Evolutionary conservation across 1,140 invertebrate genomes (phyloP).

Genomic region (Calliopsis andreniformis): DNA sequence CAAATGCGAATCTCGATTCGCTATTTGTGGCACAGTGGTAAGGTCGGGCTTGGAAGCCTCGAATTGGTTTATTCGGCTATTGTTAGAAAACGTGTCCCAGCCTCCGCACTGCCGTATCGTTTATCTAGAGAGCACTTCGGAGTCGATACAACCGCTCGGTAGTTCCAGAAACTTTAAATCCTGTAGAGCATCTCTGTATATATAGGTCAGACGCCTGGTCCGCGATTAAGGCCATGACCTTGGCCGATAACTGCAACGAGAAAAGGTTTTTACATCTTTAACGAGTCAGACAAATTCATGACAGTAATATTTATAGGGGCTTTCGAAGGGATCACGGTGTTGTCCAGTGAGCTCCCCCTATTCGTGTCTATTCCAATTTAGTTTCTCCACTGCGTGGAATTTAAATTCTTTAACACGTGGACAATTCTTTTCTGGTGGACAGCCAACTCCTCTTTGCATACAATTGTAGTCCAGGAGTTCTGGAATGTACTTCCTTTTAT

Average conservation of each 20-base stretch:
- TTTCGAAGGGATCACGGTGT: neutral
- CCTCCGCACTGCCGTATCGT: slow-evolving; percentile 39
- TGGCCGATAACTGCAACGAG: slow-evolving; percentile 21
- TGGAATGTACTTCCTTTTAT: neutral
- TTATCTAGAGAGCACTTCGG: slow-evolving; percentile 30
- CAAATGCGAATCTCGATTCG: neutral
- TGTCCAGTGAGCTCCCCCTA: too few species aligned
- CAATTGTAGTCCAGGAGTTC: too few species aligned
- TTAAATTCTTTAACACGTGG: too few species aligned
- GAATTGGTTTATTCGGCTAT: slow-evolving; percentile 27
- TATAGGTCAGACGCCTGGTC: slow-evolving; percentile 27
- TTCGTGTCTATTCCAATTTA: too few species aligned
- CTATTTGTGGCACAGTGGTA: neutral
- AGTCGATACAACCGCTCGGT: slow-evolving; percentile 19
- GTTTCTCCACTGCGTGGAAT: too few species aligned
- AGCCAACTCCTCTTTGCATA: too few species aligned
- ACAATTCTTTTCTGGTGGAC: too few species aligned
- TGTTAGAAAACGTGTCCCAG: slow-evolving; percentile 8
- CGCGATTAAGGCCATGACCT: slow-evolving; percentile 47
- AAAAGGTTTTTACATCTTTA: slow-evolving; percentile 16
- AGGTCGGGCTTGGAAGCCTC: neutral
- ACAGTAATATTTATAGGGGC: slow-evolving; percentile 4
- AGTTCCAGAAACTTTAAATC: slow-evolving; percentile 49
- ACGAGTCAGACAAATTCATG: slow-evolving; percentile 24
- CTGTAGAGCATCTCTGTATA: slow-evolving; percentile 22